These are phyloP conservation scores for Drosophila neutralis DNA, from an alignment of 2,888 invertebrate genomes.

Conservation along the genomic window DNA sequence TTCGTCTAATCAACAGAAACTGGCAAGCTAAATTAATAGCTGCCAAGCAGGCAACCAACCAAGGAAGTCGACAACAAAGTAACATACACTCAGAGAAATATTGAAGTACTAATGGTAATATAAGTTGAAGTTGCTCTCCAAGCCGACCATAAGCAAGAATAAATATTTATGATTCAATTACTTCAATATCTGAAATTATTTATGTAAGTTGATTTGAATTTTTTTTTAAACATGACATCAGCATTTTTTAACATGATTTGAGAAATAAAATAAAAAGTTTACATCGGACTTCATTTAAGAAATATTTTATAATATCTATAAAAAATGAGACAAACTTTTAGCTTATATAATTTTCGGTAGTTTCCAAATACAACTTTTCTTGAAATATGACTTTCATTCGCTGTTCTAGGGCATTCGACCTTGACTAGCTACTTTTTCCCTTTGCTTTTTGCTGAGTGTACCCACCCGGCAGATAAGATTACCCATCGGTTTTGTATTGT, in stretches of 20 bases:
- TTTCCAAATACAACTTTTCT: not conserved
- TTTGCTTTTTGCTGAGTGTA: constrained; percentile 16
- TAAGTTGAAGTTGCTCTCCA: not conserved
- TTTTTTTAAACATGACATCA: not conserved
- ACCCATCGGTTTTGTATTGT: constrained; percentile 72
- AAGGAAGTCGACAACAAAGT: constrained; percentile 8
- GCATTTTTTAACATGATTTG: not conserved
- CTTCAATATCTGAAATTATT: not conserved
- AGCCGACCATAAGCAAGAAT: not conserved
- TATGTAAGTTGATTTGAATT: not conserved
- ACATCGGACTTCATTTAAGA: too few relatives aligned
- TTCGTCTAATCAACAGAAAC: constrained; percentile 80
- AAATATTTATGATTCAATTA: not conserved
- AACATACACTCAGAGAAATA: constrained; percentile 1
- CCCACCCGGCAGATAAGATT: constrained; percentile 58
- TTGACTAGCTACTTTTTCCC: not conserved
- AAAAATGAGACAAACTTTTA: not conserved
- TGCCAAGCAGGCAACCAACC: constrained; percentile 70
- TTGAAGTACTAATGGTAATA: not conserved
- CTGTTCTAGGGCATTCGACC: not conserved
- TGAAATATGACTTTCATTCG: not conserved
- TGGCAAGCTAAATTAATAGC: constrained; percentile 79
- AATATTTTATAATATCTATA: not conserved
- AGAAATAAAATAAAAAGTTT: not conserved
- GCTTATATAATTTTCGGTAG: not conserved